Conservation (phyloP, 1,140 invertebrate genomes). For the Probaryconus sp. region DNA sequence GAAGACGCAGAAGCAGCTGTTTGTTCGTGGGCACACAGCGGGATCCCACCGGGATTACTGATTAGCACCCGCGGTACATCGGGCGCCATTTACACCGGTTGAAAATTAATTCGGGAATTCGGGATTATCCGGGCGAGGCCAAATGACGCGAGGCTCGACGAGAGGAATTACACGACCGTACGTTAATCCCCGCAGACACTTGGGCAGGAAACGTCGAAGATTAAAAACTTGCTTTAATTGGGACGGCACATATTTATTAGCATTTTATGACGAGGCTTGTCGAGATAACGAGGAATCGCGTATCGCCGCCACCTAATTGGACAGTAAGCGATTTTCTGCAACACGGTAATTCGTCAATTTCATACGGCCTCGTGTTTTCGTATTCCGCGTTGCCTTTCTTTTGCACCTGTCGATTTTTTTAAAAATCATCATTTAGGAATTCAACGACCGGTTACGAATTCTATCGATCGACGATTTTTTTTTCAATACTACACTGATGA, state of each 20-base stretch:
- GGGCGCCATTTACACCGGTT: constrained; percentile 6
- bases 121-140: constrained; percentile 53
- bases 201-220: constrained; percentile 45
- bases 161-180: constrained; percentile 45
- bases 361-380: no score
- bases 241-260: constrained; percentile 45
- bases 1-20: no score
- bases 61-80: constrained; percentile 54
- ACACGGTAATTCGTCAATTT: no score
- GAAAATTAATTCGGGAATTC: constrained; percentile 58
- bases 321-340: constrained; percentile 27
- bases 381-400: no score
- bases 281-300: constrained; percentile 37
- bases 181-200: constrained; percentile 48
- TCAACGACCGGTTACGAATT: no score
- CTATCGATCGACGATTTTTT: no score
- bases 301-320: constrained; percentile 41
- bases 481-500: no score
- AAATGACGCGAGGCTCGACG: constrained; percentile 32
- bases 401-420: no score
- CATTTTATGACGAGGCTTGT: constrained; percentile 33
- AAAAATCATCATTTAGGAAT: no score
- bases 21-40: constrained; percentile 24
- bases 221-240: constrained; percentile 54
- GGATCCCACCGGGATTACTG: constrained; percentile 56